Percentiles rank a stretch among this genome's conserved stretches.
Evolutionary conservation across 2,113 vertebrate species (phyloP).

Genomic region (Platichthys stellatus): DNA sequence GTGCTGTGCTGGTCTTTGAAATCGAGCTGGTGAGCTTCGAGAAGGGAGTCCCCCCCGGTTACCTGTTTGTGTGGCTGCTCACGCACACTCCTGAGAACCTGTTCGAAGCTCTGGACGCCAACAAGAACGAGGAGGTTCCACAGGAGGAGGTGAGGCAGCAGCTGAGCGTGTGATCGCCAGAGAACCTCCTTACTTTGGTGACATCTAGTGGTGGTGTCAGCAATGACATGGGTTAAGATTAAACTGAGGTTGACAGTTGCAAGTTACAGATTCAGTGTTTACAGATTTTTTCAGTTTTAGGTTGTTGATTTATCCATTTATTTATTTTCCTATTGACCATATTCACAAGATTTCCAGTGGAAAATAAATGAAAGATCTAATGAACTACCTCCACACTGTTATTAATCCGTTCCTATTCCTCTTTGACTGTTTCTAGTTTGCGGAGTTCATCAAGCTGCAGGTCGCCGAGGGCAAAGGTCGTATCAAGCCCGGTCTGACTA

Average conservation of each 20-base stretch:
- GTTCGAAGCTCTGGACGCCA: conserved; percentile 87
- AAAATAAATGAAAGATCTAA: too few relatives aligned
- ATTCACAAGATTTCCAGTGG: too few relatives aligned
- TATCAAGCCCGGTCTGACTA: conserved; percentile 86
- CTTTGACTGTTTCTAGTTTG: conserved; percentile 82
- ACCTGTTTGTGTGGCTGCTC: conserved; percentile 96
- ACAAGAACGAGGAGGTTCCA: conserved; percentile 88
- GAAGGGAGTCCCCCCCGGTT: conserved; percentile 91
- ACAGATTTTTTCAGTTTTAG: too few relatives aligned
- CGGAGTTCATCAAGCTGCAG: conserved; percentile 91
- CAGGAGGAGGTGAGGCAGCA: conserved; percentile 84
- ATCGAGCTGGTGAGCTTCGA: conserved; percentile 89
- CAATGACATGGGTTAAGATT: background rate
- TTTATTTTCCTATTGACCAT: too few relatives aligned
- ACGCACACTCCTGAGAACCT: conserved; percentile 83
- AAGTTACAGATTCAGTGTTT: too few relatives aligned
- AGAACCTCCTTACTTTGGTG: background rate
- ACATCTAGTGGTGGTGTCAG: conserved; percentile 3
- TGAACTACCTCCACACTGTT: background rate
- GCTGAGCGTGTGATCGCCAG: background rate
- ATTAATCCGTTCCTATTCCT: background rate
- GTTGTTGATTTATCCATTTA: too few relatives aligned
- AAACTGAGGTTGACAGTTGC: too few relatives aligned
- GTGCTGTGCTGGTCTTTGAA: conserved; percentile 92
- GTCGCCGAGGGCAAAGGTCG: conserved; percentile 90